These are phyloP conservation scores for Tenodera sinensis DNA, from an alignment of 2,888 invertebrate species.

Conservation along the genomic window DNA sequence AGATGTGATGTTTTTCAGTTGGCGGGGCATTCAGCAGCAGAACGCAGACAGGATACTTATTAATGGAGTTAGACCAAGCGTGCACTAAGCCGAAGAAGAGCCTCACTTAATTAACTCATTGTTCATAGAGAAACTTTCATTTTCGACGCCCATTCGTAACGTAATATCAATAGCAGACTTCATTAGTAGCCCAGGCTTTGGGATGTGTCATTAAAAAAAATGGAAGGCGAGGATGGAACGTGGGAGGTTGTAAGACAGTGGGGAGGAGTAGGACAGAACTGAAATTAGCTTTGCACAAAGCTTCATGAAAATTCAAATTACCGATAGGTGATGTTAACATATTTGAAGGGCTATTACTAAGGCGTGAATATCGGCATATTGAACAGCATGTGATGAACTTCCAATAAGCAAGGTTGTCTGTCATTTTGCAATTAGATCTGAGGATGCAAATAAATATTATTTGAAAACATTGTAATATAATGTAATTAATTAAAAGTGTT, in stretches of 20 bases:
- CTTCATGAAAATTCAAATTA: not conserved
- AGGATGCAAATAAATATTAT: too few species aligned
- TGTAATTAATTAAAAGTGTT: too few species aligned
- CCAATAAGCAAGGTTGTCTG: too few species aligned
- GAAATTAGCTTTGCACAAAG: constrained; percentile 6
- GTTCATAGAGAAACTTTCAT: constrained; percentile 16
- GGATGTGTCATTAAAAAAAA: not conserved
- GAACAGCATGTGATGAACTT: too few species aligned
- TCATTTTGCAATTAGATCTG: too few species aligned
- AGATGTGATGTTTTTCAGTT: constrained; percentile 10
- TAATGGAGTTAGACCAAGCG: constrained; percentile 9
- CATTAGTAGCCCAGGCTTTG: not conserved
- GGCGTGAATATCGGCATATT: too few species aligned
- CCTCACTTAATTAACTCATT: constrained; percentile 11
- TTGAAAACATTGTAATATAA: too few species aligned
- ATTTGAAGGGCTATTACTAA: too few species aligned
- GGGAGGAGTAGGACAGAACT: not conserved
- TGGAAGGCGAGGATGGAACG: not conserved
- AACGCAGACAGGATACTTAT: not conserved
- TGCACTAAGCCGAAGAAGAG: not conserved
- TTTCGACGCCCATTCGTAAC: not conserved
- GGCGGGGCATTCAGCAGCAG: not conserved
- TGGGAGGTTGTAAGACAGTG: not conserved
- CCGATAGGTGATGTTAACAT: not conserved
- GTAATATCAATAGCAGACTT: constrained; percentile 7